Base-by-base conservation (phyloP, 2,113 vertebrate species). In the Sinocyclocheilus anophthalmus region DNA sequence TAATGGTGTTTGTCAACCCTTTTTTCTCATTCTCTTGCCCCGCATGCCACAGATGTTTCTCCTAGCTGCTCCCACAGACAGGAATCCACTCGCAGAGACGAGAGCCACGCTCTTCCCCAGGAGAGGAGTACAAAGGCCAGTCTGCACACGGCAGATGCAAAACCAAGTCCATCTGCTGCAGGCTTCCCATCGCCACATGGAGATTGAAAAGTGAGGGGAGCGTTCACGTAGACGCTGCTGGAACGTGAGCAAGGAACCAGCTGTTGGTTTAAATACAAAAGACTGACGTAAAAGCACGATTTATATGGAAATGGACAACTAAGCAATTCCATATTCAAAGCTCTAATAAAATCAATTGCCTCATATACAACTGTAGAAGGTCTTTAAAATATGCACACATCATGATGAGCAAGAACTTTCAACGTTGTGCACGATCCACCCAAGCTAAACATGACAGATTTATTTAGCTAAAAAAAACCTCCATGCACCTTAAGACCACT, bases 41-140 rank as follows among this genome's bases (percentile, higher is more conserved):
- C 93, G 95, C 97, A 97, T 98, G 97, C 97, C 97, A 98, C 97
- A 99, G 97, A 99, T 98, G 97, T 98, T 99, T 95, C 97, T 96
- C 97, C 97, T 97, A 96, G 97, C 96, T 96, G 97, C 96, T 98
- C 96, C 96, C 96, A 96, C 96, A 97, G 98, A 97, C 97, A 98
- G 97, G 97, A 99, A 98, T 98, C 97, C 96, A 97, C 97, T 97
- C 97, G 96, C 96, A 96, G 94, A 97, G 96, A 98, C 97, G 96
- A 98, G 98, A 98, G 96, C 96, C 95, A 95, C 94, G 96, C 95
- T 97, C 96, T 98, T 96, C 96, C 97, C 95, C 96, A 97, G 96
- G 97, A 98, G 96, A 97, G 96, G 94, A 98, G 96, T 96, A 99
- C 97, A 99, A 99, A 99, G 97, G 96, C 96, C 96, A 96, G 96